A percentile compares a stretch with the other conserved stretches of the same genome.
Conservation (phyloP, 2,797 vertebrate species). For the Alca torda region DNA sequence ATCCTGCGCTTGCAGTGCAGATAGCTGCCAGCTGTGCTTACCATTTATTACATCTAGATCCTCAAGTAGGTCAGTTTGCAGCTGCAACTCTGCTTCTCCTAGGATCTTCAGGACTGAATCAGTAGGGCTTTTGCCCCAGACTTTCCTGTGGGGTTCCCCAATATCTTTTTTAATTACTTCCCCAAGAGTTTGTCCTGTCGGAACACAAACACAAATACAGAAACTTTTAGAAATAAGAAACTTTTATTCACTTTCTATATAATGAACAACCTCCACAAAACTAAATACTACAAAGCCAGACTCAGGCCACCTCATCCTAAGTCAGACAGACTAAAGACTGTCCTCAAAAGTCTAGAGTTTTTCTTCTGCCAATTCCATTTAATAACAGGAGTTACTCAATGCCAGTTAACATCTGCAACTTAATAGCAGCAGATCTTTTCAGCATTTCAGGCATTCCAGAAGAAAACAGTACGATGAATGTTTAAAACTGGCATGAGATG, state of each 20-base stretch:
- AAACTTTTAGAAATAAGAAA: not conserved
- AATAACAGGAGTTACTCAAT: not conserved
- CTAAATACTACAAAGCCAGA: not conserved
- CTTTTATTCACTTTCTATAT: not conserved
- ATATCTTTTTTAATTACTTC: slow-evolving; percentile 83
- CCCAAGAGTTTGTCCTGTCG: slow-evolving; percentile 81
- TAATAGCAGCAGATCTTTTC: not conserved
- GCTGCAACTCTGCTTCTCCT: slow-evolving; percentile 87
- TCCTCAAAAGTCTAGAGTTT: not conserved
- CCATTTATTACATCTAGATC: slow-evolving; percentile 66
- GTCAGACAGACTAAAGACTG: not conserved
- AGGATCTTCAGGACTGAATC: slow-evolving; percentile 85
- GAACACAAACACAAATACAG: not conserved
- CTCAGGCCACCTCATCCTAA: not conserved
- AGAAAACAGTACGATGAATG: not conserved
- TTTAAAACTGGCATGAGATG: not conserved
- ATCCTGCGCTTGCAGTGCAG: not conserved
- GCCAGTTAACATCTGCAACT: not conserved
- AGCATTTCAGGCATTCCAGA: not conserved
- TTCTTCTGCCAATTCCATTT: not conserved
- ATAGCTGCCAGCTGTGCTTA: slow-evolving; percentile 45
- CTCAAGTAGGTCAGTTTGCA: slow-evolving; percentile 83
- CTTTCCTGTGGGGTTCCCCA: slow-evolving; percentile 81
- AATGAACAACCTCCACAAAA: not conserved
- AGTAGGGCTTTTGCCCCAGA: slow-evolving; percentile 85